phyloP scores from a whole-genome alignment of 2,888 invertebrate genomes.

The Cylloceria caligata region DNA sequence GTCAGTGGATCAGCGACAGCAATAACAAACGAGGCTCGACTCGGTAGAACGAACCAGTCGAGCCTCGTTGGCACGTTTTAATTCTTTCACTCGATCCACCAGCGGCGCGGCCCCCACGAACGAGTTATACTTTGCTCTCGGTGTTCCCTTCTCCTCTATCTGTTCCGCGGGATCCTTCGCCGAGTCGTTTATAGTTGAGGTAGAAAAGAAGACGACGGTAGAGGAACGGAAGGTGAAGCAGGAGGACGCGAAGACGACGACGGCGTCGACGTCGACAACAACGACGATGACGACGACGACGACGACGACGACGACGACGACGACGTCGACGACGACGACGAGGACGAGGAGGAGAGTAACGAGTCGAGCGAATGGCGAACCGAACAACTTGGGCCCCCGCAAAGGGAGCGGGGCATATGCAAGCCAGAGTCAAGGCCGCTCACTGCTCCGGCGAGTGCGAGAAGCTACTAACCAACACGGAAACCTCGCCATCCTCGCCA shows the following conservation, averaged over 20 bases:
- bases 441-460: conserved; percentile 87
- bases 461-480: conserved; percentile 81
- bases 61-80: conserved; percentile 31
- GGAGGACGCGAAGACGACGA: conserved; percentile 33
- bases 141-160: conserved; percentile 6
- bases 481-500: conserved; percentile 75
- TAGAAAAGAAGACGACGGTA: conserved; percentile 38
- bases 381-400: conserved; percentile 58
- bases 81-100: conserved; percentile 34
- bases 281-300: conserved; percentile 43
- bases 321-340: conserved; percentile 58
- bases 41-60: conserved; percentile 11
- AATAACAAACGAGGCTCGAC: neutral
- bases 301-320: conserved; percentile 57
- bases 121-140: conserved; percentile 60
- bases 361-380: conserved; percentile 41
- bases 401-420: conserved; percentile 64
- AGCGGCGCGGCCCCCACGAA: conserved; percentile 47
- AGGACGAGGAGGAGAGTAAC: conserved; percentile 60
- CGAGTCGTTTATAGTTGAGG: conserved; percentile 31
- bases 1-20: conserved; percentile 4
- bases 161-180: conserved; percentile 9
- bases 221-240: conserved; percentile 47
- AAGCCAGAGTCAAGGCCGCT: conserved; percentile 90
- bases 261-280: too few relatives aligned